Base-by-base conservation (phyloP, 2,888 invertebrate species). In the Melanophora roralis region DNA sequence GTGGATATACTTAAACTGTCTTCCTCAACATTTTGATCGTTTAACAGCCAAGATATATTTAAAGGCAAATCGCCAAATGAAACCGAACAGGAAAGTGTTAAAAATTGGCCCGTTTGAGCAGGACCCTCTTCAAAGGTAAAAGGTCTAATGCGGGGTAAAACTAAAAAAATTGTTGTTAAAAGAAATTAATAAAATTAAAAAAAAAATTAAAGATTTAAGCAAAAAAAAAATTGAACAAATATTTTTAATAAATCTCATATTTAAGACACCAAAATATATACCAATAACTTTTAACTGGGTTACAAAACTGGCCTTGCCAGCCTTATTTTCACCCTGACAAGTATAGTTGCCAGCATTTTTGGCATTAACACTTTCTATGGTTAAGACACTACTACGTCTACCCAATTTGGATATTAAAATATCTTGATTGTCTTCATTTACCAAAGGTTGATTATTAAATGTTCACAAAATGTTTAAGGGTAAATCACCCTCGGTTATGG, bases 11-110 rank as follows among this genome's bases (percentile, higher is more conserved):
- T 91, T 89, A 91, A 88, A 90, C 93, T 94, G 84, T 92, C 91
- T 45, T 91, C 91, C 90, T 93, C 94, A 84, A 92, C 91, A 62
- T 91, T 91, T 77, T 93, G 84, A 51, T 82, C 65, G 81, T 95
- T 93, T 85, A 95, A 92, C 81, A 92, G 92, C 96, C 97, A 97
- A 62, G 91, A 91, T 82, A 97, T 93, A 81, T 92, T 92, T 83
- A 96, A 91, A 36, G 96, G 96, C 84, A 94, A 91, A 91, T 97
- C 96, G 83, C 96, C 95, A 86, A 93, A 93, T 73, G 94, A 92
- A 83, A 94, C 93, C 53, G 93, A 93, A 89, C 95, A 95, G 85
- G 93, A 93, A 82, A 94, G 91, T 78, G 93, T 89, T 32, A 89
- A 83, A 83, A 88, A 94, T 89, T 95, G 95, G 83, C 95, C 95